Evolutionary conservation across 2,113 vertebrate genomes (phyloP), one percentile per base, ranked within the genome.

Genomic region (Burhinus oedicnemus): DNA sequence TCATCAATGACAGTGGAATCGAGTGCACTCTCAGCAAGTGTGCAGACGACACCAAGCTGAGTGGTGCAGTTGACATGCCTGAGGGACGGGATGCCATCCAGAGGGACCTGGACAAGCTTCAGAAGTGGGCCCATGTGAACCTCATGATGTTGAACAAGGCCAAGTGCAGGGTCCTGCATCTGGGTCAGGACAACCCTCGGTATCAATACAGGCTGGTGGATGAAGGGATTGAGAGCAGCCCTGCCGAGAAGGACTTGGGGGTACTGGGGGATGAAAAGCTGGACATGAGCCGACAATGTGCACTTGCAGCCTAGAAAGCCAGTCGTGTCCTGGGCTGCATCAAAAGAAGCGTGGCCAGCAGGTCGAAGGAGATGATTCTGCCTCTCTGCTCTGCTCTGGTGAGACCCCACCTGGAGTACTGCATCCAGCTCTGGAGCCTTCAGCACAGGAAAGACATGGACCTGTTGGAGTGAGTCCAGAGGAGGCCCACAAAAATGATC

Each of bases 41-140:
- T 62, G 27, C 58, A 25, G 58, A 62, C 16, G 20, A 61, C 58
- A 51, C 26, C 45, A 62, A 40, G 27, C 27, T 25, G 12, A 62
- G 45, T 51, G 58, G 58, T 49, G 45, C 0, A 0, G 45, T 10
- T 13, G 21, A 51, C 27, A 38, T 0, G 4, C n/a, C 26, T 32
- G 45, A 62, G 44, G 15, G 58, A 77, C 0, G 5, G 44, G 57
- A 60, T 47, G 57, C 15, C 57, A 49, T 38, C 8, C 42, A 76
- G 22, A 29, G 54, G 25, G 36, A 72, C 27, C 27, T 40, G 36
- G 70, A 40, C 27, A 72, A 54, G 14, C 20, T 22, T 0, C 4
- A 72, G 19, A 54, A 54, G 6, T 40, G 20, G 15, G 14, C 20
- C 15, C 8, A 2, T 22, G 27, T 54, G 69, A 54, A 54, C 15